These are phyloP conservation scores for rat (Rattus norvegicus) DNA, from an alignment of 2,113 vertebrate species.

Conservation along the genomic window DNA sequence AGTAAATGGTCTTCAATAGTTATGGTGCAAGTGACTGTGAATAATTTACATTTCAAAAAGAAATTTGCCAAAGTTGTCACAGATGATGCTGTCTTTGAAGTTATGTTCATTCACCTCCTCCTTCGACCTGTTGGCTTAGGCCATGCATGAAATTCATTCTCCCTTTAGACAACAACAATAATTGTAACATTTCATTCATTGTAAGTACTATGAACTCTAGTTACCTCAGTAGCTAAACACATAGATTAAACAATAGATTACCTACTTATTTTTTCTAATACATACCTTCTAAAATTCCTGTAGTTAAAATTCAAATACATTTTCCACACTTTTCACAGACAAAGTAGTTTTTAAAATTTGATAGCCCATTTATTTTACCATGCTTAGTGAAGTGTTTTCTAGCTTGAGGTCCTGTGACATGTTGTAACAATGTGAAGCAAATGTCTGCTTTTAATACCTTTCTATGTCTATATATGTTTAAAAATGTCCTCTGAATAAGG, in stretches of 20 bases:
- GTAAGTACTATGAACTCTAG: not conserved
- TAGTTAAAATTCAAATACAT: slow-evolving; percentile 24
- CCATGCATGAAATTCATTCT: not conserved
- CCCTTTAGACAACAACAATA: slow-evolving; percentile 28
- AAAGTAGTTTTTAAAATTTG: not conserved
- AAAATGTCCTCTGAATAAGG: not conserved
- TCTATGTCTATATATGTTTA: not conserved
- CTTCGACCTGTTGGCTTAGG: not conserved
- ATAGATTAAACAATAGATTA: slow-evolving; percentile 29
- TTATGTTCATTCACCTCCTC: not conserved
- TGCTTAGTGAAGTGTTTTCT: not conserved
- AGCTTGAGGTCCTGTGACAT: slow-evolving; percentile 1
- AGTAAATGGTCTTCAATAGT: not conserved
- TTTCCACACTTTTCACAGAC: not conserved
- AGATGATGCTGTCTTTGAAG: not conserved
- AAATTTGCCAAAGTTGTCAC: slow-evolving; percentile 26
- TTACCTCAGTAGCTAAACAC: slow-evolving; percentile 24
- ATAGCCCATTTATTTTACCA: not conserved
- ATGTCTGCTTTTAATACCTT: not conserved
- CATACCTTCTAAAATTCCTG: not conserved
- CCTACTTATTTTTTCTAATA: not conserved
- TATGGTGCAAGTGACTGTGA: not conserved
- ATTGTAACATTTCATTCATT: not conserved
- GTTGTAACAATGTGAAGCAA: not conserved
- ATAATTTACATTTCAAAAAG: not conserved